Conservation (phyloP, 2,113 vertebrate species). For the Pitta sordida region DNA sequence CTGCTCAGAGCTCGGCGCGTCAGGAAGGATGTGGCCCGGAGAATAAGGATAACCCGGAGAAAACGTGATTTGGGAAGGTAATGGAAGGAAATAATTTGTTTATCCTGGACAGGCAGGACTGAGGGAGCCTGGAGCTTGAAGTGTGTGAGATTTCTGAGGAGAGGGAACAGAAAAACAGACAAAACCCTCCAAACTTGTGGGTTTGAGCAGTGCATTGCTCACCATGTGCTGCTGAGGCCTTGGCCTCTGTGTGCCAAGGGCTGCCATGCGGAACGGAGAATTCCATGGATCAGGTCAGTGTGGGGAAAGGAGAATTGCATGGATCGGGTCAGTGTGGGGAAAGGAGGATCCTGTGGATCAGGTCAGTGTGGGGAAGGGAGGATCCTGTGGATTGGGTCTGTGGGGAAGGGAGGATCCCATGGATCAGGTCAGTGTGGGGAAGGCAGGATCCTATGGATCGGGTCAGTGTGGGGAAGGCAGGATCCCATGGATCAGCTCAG, state of each 20-base stretch:
- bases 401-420: no score
- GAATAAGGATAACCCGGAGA: neutral
- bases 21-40: neutral
- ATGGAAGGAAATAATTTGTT: neutral
- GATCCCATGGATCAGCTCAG: neutral
- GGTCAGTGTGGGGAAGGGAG: neutral
- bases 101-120: neutral
- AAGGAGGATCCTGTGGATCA: neutral
- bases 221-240: rapidly evolving
- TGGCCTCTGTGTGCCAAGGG: rapidly evolving
- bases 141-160: neutral
- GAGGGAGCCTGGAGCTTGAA: neutral
- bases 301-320: neutral
- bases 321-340: neutral
- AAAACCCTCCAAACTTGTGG: neutral
- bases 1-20: neutral
- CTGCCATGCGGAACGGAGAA: neutral
- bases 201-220: neutral
- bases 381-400: neutral
- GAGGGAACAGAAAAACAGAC: neutral
- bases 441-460: no score
- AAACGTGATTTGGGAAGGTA: neutral
- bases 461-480: no score
- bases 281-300: no score
- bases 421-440: no score